Base-by-base conservation (phyloP, 1,140 invertebrate genomes). In the Penaeus chinensis region DNA sequence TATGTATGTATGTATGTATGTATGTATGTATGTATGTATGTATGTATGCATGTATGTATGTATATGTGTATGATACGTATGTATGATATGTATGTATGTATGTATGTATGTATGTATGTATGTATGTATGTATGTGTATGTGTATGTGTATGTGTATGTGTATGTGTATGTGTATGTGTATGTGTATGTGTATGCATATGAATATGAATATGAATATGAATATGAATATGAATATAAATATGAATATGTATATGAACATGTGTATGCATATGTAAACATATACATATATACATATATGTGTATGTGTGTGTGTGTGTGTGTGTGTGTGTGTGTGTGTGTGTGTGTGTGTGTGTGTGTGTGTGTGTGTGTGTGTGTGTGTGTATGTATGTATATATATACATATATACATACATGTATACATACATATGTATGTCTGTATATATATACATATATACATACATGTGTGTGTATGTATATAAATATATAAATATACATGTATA, bases 191-290 rank as follows among this genome's bases (percentile, higher is more conserved):
- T 78, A 78, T 37, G 37, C 37, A 78, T 78, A 37, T 78, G 37
- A 54, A 42, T 78, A 78, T 78, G 37, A 54, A 18, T 78, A 37
- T 78, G 37, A 54, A 78, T 78, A 78, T 78, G 37, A 54, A 37
- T 78, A 37, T 78, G 24, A 54, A 78, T 78, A 78, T 78, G 37
- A 54, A 78, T 78, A 78, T 78, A 78, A 54, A 78, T 78, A 78
- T 37, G 37, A 54, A 42, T 78, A 78, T 78, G 18, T 78, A 37
- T 78, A 37, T 78, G 37, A 8, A 78, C 37, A 78, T 78, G 37
- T 78, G 18, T 78, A 37, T 78, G 24, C 37, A 78, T 78, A 37
- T 78, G 37, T 78, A 78, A 54, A 78, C 37, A 78, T 37, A 78
- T 78, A 78, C 37, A 78, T 78, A 54, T 54, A 54, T 54, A 54